Evolutionary conservation across 2,113 vertebrate species (phyloP).

Genomic region (Suncus etruscus): DNA sequence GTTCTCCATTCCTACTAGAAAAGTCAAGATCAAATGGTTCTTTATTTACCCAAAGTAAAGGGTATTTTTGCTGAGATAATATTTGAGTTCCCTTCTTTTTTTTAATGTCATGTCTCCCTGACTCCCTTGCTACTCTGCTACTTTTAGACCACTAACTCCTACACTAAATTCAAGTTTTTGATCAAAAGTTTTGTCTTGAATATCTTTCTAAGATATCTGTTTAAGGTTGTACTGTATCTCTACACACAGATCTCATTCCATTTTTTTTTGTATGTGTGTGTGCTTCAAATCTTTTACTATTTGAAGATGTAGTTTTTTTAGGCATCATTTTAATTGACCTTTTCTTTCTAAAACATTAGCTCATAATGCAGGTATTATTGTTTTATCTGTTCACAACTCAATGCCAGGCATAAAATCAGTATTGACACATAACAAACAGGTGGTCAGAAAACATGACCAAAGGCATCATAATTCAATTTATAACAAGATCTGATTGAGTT

Average conservation of each 20-base stretch:
- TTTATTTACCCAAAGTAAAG: conserved; percentile 15
- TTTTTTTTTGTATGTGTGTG: background rate
- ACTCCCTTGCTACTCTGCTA: background rate
- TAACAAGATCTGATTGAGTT: background rate
- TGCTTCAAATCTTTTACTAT: conserved; percentile 13
- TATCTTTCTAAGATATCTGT: background rate
- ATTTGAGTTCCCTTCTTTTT: background rate
- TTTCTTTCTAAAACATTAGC: background rate
- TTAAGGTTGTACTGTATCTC: background rate
- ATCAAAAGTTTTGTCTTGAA: background rate
- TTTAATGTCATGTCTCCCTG: background rate
- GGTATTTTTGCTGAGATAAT: background rate
- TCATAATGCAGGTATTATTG: background rate
- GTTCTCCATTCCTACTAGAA: background rate
- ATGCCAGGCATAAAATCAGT: background rate
- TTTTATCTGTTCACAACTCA: background rate
- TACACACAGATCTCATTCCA: background rate
- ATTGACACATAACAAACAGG: background rate
- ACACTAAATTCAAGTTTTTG: background rate
- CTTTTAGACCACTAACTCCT: background rate
- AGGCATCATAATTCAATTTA: background rate
- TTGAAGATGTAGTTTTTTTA: background rate
- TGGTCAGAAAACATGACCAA: background rate
- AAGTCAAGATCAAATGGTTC: background rate
- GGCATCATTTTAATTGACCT: background rate